These are phyloP conservation scores for Laodelphax striatellus DNA, from an alignment of 1,140 invertebrate genomes.

Conservation along the genomic window DNA sequence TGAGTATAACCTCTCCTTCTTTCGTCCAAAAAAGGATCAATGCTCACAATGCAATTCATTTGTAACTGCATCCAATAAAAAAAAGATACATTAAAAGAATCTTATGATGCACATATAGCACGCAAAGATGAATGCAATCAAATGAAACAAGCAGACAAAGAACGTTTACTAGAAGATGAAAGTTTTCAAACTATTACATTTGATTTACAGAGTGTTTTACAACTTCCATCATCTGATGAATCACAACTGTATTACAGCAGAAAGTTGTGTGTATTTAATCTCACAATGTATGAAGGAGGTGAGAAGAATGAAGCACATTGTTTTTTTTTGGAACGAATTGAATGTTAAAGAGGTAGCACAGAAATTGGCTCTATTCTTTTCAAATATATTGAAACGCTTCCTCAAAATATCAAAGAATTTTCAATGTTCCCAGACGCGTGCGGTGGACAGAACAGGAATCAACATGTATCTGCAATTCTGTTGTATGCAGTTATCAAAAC, in stretches of 20 bases:
- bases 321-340: slow-evolving; percentile 19
- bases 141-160: not conserved
- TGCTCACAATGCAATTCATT: not conserved
- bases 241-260: slow-evolving; percentile 21
- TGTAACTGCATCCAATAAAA: not conserved
- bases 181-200: slow-evolving; percentile 16
- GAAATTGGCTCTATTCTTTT: slow-evolving; percentile 15
- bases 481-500: slow-evolving; percentile 10
- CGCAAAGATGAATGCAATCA: not conserved
- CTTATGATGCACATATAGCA: not conserved
- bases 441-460: slow-evolving; percentile 30
- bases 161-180: slow-evolving; percentile 2
- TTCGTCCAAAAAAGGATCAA: not conserved
- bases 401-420: slow-evolving; percentile 13
- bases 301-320: slow-evolving; percentile 12
- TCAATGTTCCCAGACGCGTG: slow-evolving; percentile 26
- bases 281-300: slow-evolving; percentile 20
- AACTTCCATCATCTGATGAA: slow-evolving; percentile 19
- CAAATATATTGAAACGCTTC: slow-evolving; percentile 12
- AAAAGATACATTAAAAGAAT: no score
- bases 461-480: slow-evolving; percentile 15
- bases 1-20: not conserved
- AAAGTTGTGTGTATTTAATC: slow-evolving; percentile 22
- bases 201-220: slow-evolving; percentile 22
- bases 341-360: slow-evolving; percentile 17